A percentile compares a stretch with the other conserved stretches of the same genome.
phyloP scores from a whole-genome alignment of 23 tunicate species.

The Ciona savignyi region DNA sequence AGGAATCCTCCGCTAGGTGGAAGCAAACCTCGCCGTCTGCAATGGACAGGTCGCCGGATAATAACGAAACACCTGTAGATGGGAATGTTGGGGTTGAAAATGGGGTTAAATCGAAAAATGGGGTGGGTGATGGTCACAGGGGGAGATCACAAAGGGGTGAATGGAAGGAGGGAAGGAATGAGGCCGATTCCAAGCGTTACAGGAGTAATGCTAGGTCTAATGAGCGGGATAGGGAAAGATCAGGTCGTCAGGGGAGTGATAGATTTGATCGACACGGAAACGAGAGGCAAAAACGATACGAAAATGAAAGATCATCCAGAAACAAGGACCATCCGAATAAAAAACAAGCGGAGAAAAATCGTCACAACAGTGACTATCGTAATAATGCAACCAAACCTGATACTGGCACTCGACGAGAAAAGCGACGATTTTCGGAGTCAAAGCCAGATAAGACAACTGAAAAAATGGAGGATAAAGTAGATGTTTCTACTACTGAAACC shows the following conservation, averaged over 20 bases:
- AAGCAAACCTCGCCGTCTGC: constrained; percentile 31
- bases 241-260: not conserved
- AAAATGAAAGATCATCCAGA: too few relatives aligned
- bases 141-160: constrained; percentile 1
- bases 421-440: not conserved
- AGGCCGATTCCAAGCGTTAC: not conserved
- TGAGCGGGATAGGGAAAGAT: not conserved
- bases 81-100: not conserved
- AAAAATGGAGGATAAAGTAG: constrained; percentile 24
- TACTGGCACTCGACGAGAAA: not conserved
- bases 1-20: constrained; percentile 34
- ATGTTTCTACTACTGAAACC: constrained; percentile 11
- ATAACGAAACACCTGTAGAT: not conserved
- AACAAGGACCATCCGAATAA: too few relatives aligned
- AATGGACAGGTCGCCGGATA: constrained; percentile 41
- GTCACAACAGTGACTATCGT: too few relatives aligned
- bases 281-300: not conserved
- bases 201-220: not conserved
- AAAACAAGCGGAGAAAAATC: too few relatives aligned
- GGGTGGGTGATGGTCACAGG: constrained; percentile 13
- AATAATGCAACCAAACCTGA: not conserved
- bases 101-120: not conserved
- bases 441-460: constrained; percentile 7
- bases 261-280: constrained; percentile 4
- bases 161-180: not conserved